A percentile compares a stretch with the other conserved stretches of the same genome.
phyloP scores from a whole-genome alignment of 2,797 vertebrate species.

The Bryconaethiops microstoma region DNA sequence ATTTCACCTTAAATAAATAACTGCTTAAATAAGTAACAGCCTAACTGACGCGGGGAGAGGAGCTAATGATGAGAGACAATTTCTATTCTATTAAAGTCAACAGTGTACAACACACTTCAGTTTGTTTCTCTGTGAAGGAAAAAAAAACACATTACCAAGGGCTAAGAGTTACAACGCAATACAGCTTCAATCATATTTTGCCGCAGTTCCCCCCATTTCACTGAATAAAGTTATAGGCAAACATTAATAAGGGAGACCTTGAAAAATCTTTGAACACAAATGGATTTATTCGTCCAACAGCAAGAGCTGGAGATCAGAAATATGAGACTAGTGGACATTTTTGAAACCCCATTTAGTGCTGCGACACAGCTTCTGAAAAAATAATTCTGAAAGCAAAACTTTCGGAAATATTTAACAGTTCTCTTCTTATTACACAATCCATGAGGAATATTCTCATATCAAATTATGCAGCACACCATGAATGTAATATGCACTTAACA shows the following conservation, averaged over 20 bases:
- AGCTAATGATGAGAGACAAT: constrained; percentile 52
- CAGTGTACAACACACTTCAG: constrained; percentile 54
- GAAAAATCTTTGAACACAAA: constrained; percentile 28
- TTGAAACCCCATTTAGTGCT: constrained; percentile 41
- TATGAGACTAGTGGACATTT: constrained; percentile 48
- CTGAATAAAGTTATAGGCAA: constrained; percentile 46
- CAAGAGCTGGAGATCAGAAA: constrained; percentile 23
- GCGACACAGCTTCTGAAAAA: constrained; percentile 39
- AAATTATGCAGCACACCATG: constrained; percentile 75
- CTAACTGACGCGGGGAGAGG: constrained; percentile 32
- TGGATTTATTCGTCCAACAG: constrained; percentile 18
- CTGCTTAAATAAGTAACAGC: constrained; percentile 67
- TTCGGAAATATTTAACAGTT: constrained; percentile 58
- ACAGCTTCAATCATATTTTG: neutral
- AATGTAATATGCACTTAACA: constrained; percentile 79
- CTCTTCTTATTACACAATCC: constrained; percentile 54
- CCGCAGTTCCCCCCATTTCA: neutral
- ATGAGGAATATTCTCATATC: constrained; percentile 69
- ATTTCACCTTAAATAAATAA: constrained; percentile 71
- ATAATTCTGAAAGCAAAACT: constrained; percentile 50
- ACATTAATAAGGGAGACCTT: constrained; percentile 38
- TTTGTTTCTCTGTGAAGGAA: constrained; percentile 44
- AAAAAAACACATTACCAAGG: too few species aligned
- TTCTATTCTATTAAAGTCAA: constrained; percentile 54
- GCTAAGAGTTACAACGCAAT: neutral